Percentiles rank a stretch among this genome's conserved stretches.
Evolutionary conservation across 2,113 vertebrate genomes (phyloP).

Genomic region (Mionectes macconnelli): DNA sequence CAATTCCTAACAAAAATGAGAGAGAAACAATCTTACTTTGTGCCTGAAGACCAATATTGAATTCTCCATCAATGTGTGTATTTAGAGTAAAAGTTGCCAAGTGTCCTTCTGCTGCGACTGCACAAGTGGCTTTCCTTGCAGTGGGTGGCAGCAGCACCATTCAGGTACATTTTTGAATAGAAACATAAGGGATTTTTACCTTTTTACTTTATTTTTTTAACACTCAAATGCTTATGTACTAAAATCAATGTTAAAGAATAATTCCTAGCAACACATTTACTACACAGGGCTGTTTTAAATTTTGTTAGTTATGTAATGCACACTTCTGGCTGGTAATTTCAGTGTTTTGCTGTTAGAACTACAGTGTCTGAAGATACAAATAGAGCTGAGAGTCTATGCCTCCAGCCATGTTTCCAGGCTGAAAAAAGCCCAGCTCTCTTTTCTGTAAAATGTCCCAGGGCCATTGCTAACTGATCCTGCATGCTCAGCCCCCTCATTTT

Average conservation of each 20-base stretch:
- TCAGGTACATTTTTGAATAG: background rate
- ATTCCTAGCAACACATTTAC: background rate
- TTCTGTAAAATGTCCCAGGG: fast-evolving
- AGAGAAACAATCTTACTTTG: background rate
- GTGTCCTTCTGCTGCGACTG: background rate
- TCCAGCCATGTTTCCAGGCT: background rate
- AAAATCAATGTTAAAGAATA: background rate
- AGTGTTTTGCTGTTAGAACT: background rate
- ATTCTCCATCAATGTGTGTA: fast-evolving
- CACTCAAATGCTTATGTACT: background rate
- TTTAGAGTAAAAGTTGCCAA: background rate
- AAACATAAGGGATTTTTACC: background rate
- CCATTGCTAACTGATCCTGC: fast-evolving
- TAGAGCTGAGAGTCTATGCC: background rate
- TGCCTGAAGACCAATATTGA: background rate
- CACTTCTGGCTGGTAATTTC: background rate
- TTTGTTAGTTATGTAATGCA: background rate
- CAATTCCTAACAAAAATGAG: conserved; percentile 74
- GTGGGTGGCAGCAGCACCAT: background rate
- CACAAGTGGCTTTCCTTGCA: background rate
- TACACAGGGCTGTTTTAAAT: background rate
- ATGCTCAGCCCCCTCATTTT: fast-evolving
- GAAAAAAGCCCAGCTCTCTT: background rate
- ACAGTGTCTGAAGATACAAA: background rate
- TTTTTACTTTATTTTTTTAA: background rate